These are phyloP conservation scores for Aurelia aurita DNA, from an alignment of 30 jellyfish, hydroid and myxozoan genomes.

Conservation along the genomic window DNA sequence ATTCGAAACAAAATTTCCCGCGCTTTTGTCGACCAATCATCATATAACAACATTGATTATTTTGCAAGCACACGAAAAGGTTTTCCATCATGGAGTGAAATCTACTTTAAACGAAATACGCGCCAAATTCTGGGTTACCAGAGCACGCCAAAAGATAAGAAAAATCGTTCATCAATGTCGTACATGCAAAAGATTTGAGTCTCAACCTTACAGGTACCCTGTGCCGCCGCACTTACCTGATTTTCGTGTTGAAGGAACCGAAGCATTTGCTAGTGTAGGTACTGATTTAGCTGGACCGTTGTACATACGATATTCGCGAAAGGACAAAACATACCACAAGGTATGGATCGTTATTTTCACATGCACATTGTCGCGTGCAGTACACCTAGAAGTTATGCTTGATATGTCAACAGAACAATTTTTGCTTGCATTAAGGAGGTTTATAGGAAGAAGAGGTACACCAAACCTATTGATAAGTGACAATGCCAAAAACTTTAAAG, in stretches of 20 bases:
- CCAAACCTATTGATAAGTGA: too few relatives aligned
- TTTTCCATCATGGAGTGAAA: background rate
- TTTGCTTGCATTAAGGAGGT: too few relatives aligned
- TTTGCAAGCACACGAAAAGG: background rate
- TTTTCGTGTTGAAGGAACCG: constrained; percentile 1
- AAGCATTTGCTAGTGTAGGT: constrained; percentile 16
- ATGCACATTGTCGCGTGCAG: too few relatives aligned
- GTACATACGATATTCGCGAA: too few relatives aligned
- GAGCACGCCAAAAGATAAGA: background rate
- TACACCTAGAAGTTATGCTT: too few relatives aligned
- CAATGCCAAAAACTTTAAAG: too few relatives aligned
- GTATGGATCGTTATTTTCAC: too few relatives aligned
- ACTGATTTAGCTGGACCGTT: constrained; percentile 49
- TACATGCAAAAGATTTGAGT: constrained; percentile 11
- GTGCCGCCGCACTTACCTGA: constrained; percentile 12
- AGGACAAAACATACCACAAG: too few relatives aligned
- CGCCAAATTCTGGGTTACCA: background rate
- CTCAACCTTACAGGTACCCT: background rate
- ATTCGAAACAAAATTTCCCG: background rate
- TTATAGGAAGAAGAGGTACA: too few relatives aligned
- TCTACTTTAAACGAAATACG: background rate
- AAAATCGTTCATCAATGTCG: background rate
- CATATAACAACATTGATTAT: background rate
- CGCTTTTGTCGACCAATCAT: background rate
- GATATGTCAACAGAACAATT: too few relatives aligned